Evolutionary conservation across 2,113 vertebrate species (phyloP).

Genomic region (Uria lomvia): DNA sequence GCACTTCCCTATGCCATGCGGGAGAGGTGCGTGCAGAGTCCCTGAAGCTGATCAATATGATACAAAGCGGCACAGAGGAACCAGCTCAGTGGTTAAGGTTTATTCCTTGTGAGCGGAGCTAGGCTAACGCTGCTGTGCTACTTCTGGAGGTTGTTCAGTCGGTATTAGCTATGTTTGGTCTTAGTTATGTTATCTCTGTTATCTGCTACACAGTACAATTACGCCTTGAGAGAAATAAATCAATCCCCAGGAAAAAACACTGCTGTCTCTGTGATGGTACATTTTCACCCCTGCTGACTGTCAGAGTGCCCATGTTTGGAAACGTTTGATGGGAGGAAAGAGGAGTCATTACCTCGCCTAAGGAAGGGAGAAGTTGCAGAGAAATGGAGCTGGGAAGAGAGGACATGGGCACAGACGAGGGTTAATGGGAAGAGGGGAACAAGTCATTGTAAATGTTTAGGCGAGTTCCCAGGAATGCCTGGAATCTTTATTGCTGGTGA

Average conservation of each 20-base stretch:
- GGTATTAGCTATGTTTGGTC: neutral
- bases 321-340: neutral
- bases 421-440: neutral
- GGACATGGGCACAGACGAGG: neutral
- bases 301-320: neutral
- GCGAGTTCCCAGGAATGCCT: neutral
- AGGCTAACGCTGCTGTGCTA: neutral
- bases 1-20: neutral
- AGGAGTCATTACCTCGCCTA: neutral
- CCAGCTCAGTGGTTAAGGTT: neutral
- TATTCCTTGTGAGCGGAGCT: neutral
- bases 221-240: neutral
- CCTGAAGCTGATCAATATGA: neutral
- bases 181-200: neutral
- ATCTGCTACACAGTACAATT: neutral
- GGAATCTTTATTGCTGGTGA: constrained; percentile 9
- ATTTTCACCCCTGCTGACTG: neutral
- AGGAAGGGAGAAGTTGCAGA: neutral
- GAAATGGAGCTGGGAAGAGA: neutral
- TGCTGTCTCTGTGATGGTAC: neutral
- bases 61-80: neutral
- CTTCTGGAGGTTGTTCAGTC: neutral
- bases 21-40: neutral
- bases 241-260: neutral
- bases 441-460: neutral